Evolutionary conservation across 2,113 vertebrate genomes (phyloP).

Genomic region (Toxotes chatareus): DNA sequence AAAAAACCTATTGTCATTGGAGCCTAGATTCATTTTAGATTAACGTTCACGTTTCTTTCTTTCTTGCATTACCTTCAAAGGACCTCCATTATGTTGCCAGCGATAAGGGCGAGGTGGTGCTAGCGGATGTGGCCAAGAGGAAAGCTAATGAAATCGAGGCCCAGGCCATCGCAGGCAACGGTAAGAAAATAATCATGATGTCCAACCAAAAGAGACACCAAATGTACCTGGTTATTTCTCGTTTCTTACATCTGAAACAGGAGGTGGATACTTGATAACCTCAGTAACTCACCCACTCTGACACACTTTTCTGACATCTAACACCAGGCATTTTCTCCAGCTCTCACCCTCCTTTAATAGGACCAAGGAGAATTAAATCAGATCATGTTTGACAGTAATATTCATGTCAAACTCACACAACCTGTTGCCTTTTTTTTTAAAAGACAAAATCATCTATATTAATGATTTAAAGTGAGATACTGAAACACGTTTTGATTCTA

Average conservation of each 20-base stretch:
- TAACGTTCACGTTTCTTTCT: constrained; percentile 83
- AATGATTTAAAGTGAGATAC: constrained; percentile 4
- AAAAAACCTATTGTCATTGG: constrained; percentile 86
- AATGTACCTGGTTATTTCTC: constrained; percentile 53
- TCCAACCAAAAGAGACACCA: constrained; percentile 51
- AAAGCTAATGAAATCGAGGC: constrained; percentile 93
- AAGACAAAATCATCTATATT: background rate
- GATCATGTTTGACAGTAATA: constrained; percentile 32
- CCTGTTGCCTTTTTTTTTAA: background rate
- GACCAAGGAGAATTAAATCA: constrained; percentile 29
- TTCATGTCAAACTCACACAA: constrained; percentile 21
- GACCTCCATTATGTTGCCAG: constrained; percentile 97
- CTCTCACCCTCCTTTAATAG: constrained; percentile 32
- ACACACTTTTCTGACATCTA: constrained; percentile 45
- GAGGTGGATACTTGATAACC: constrained; percentile 61
- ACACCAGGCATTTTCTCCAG: constrained; percentile 33
- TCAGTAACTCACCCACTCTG: constrained; percentile 37
- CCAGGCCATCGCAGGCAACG: constrained; percentile 83
- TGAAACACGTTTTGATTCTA: background rate
- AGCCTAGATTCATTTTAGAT: constrained; percentile 92
- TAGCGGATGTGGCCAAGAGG: constrained; percentile 95
- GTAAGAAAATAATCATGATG: constrained; percentile 75
- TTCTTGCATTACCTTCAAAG: constrained; percentile 95
- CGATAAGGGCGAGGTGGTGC: constrained; percentile 96
- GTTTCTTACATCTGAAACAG: constrained; percentile 50